These are phyloP conservation scores for Galeruca laticollis DNA, from an alignment of 2,888 invertebrate species.

Conservation along the genomic window DNA sequence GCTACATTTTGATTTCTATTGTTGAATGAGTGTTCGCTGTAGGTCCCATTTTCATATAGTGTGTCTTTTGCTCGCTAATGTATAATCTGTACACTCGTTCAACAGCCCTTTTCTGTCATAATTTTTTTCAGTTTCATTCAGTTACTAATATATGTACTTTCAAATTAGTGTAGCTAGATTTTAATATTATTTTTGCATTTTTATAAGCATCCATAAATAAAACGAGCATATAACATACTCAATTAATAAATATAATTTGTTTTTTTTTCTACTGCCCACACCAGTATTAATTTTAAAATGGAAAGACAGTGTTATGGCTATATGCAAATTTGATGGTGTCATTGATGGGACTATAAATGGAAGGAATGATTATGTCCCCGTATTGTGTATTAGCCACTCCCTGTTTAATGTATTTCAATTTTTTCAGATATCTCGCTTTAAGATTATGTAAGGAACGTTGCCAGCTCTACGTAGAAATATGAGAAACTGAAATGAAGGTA, in stretches of 20 bases:
- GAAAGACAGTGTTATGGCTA: neutral
- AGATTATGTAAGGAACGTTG: neutral
- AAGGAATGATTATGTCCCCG: conserved; percentile 10
- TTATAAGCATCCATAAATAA: neutral
- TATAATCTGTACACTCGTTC: too few relatives aligned
- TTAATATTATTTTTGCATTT: neutral
- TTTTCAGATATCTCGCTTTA: neutral
- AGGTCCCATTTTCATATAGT: too few relatives aligned
- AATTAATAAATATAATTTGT: neutral
- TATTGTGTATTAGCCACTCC: neutral
- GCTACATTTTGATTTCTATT: too few relatives aligned
- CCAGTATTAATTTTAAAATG: neutral
- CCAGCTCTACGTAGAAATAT: neutral
- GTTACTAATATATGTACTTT: too few relatives aligned
- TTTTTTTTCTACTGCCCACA: neutral
- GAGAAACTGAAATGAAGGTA: too few relatives aligned
- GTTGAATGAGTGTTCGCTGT: too few relatives aligned
- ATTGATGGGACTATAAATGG: conserved; percentile 14
- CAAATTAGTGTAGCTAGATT: neutral
- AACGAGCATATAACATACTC: neutral
- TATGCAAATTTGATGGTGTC: conserved; percentile 17
- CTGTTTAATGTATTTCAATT: conserved; percentile 8
- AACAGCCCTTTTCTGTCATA: too few relatives aligned
- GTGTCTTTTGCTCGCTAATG: too few relatives aligned
- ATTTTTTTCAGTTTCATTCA: too few relatives aligned